Base-by-base conservation (phyloP, 2,797 vertebrate genomes). In the Eutrigla gurnardus region DNA sequence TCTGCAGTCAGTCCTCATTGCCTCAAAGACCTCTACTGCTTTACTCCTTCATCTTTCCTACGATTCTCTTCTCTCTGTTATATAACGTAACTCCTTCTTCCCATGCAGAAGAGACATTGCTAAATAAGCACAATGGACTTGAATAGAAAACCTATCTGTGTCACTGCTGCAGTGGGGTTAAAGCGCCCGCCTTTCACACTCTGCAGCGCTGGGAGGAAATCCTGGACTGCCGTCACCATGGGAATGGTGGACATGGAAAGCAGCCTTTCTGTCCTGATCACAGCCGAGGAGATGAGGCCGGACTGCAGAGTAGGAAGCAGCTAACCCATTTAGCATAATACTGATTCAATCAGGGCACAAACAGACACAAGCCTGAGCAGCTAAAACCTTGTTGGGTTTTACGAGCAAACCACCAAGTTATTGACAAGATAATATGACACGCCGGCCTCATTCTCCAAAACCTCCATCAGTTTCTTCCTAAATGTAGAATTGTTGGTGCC, bases 241-340 rank as follows among this genome's bases (percentile, higher is more conserved):
- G 91, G 66, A 86, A 91, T 77, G 5, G 54, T 49, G 62, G 71
- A 79, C 11, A 84, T 75, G 80, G 83, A 76, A 65, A 83, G 74
- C 25, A 13, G 81, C 81, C 80, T 86, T 82, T 85, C 59, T 78
- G 82, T 81, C 82, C 77, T 54, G 8, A 61, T 78, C 70, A 43
- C 42, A 49, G 77, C 58, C 2, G 71, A 77, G 59, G 62, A 42
- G 50, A 70, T 72, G 81, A 80, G 82, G 75, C 63, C 14, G 80
- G 89, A 86, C 86, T 86, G 81, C 86, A 77, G 88, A 92, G 70
- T 46, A 70, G 73, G 73, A 64, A 39, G 46, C 52, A 3, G 65
- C 25, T 47, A 47, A n/a, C 45, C 45, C 45, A 47, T 47, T 47
- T 47, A 39, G 39, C 14, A 58, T 13, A 65, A 25, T 25, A 25